Evolutionary conservation across 2,113 vertebrate genomes (phyloP).

Genomic region (Mungos mungo): DNA sequence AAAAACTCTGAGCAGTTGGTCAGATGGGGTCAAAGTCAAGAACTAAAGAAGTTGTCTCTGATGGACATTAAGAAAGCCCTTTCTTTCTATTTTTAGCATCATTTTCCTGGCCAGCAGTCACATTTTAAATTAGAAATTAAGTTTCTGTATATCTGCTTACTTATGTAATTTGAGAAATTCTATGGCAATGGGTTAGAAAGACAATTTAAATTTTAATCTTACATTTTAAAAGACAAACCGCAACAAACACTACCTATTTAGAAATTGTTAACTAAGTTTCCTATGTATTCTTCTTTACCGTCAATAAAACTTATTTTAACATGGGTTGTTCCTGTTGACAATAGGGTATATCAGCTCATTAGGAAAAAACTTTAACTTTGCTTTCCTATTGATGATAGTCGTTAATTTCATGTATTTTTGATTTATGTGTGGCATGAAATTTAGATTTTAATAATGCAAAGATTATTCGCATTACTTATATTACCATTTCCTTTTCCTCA

Average conservation of each 20-base stretch:
- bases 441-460: constrained; percentile 17
- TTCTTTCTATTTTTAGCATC: constrained; percentile 23
- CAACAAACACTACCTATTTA: constrained; percentile 30
- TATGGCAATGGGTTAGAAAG: constrained; percentile 17
- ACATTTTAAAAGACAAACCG: constrained; percentile 38
- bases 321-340: neutral
- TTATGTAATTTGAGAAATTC: constrained; percentile 36
- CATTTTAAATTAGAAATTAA: constrained; percentile 62
- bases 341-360: neutral
- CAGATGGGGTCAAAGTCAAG: constrained; percentile 38
- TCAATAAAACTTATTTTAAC: constrained; percentile 23
- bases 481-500: neutral
- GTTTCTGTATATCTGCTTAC: neutral
- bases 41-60: constrained; percentile 43
- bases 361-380: constrained; percentile 12
- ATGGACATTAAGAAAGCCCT: constrained; percentile 45
- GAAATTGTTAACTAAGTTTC: neutral
- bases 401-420: constrained; percentile 30
- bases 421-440: constrained; percentile 8
- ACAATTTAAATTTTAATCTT: constrained; percentile 42
- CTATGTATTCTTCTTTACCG: neutral
- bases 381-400: constrained; percentile 8
- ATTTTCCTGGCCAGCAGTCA: constrained; percentile 20
- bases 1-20: constrained; percentile 53
- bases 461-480: neutral